Evolutionary conservation across 2,888 invertebrate genomes (phyloP), one percentile per base, ranked within the genome.

Genomic region (Noctua comes): DNA sequence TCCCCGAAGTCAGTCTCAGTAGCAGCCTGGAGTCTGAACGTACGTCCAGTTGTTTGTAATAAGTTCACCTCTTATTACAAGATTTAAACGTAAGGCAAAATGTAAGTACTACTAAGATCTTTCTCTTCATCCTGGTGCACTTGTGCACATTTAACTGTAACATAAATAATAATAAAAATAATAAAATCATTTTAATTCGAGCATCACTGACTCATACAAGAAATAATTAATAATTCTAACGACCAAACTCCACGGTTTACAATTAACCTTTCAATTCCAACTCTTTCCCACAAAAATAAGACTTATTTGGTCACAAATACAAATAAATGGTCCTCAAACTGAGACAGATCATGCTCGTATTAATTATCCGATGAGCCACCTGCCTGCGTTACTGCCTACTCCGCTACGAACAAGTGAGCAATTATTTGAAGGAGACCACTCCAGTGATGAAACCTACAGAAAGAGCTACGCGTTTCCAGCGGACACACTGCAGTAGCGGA

Each of bases 401-500:
- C 18, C 18, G 43, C 73, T 65, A 31, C 65, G 24, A 51, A 68
- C 62, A 70, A 78, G 78, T 66, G 66, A 59, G 73, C 73, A 82
- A 73, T 82, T 70, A 78, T 73, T 54, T 70, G 59, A 68, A 83
- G 83, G 62, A 68, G 81, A 65, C 24, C 68, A 57, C 64, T 82
- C 68, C 64, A 59, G 31, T 40, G 83, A 40, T 83, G 73, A 78
- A 62, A 18, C 65, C 46, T 4, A 57, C 1, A 18, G 68, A 64
- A 64, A 77, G 8, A 54, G 48, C 24, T 73, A 10, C 48, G 57
- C 62, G 43, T 75, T 24, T 16, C n/a, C 10, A 16, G 1, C 18
- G 0, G 65, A 59, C 59, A 36, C 16, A 82, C 72, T 36, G 68
- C 8, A 2, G 0, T 11, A n/a, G 4, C 27, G 51, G 43, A 31